Base-by-base conservation (phyloP, 2,113 vertebrate genomes). In the Pardalotus punctatus region DNA sequence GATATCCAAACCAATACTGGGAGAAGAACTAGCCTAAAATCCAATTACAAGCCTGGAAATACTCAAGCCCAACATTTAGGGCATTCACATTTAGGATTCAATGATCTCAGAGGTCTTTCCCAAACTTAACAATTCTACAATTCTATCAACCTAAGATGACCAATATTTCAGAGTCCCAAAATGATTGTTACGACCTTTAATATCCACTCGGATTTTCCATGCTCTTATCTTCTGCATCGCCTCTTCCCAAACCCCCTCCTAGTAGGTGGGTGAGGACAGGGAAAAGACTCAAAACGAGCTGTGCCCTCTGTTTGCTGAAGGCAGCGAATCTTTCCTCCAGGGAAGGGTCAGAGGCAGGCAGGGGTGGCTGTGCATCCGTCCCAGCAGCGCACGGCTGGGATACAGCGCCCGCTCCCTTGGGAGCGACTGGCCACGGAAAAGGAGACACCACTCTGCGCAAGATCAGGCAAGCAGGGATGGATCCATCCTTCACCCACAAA, bases 371-470 rank as follows among this genome's bases (percentile, higher is more conserved):
- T 47, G 10, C 50, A 24, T 18, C 43, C 17, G 20, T 8, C 50
- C 50, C 45, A 85, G 60, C 64, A 60, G 40, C 3, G 58, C 45
- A 51, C 0, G 6, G 64, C 48, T 57, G 33, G 4, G 27, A 42
- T 42, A 16, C 0, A 1, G 18, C 2, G 1, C 22, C 54, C 53
- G 76, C 45, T 88, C 67, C 50, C 62, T 28, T 11, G 54, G 24
- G 24, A 92, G 16, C 1, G 0, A 45, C 5, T 0, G 1, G 31
- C 35, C n/a, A 14, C 0, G 24, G 62, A 31, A 70, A 72, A 53
- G 40, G 22, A 77, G 47, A 18, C 8, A 56, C 31, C 2, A 0
- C 0, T 0, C 31, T 1, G 3, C 3, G 45, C 60, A 40, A 45
- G 72, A 73, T 21, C 33, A 65, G 67, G 35, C 8, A 57, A 29